Evolutionary conservation across 2,888 invertebrate species (phyloP).

Genomic region (Drosophila prostipennis): DNA sequence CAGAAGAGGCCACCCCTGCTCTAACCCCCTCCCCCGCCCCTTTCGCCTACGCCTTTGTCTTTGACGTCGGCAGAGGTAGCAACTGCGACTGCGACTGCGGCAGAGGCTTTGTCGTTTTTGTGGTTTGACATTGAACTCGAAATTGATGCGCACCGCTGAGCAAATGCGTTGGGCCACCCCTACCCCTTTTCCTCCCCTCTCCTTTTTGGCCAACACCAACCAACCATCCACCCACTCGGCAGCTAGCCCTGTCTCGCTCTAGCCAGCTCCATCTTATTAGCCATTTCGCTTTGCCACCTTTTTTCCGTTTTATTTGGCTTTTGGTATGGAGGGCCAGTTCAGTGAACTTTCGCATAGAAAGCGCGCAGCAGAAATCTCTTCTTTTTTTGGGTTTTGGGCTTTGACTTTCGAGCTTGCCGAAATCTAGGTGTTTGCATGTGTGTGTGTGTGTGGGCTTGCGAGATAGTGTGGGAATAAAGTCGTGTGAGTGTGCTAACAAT

Average conservation of each 20-base stretch:
- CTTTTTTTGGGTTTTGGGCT: slow-evolving; percentile 31
- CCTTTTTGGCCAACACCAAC: background rate
- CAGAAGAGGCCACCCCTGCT: slow-evolving; percentile 7
- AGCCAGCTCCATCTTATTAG: slow-evolving; percentile 56
- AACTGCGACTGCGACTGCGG: slow-evolving; percentile 5
- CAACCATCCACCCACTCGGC: slow-evolving; percentile 10
- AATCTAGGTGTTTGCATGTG: slow-evolving; percentile 7
- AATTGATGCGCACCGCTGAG: slow-evolving; percentile 72
- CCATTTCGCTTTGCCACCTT: slow-evolving; percentile 62
- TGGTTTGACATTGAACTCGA: slow-evolving; percentile 80
- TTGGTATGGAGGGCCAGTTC: slow-evolving; percentile 70
- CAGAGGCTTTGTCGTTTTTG: slow-evolving; percentile 55
- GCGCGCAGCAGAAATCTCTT: slow-evolving; percentile 51
- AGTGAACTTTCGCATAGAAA: slow-evolving; percentile 71
- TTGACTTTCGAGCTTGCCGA: slow-evolving; percentile 31
- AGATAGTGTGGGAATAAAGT: background rate
- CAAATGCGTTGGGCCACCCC: slow-evolving; percentile 49
- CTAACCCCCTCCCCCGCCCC: background rate
- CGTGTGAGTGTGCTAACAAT: slow-evolving; percentile 15
- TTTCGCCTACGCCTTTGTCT: slow-evolving; percentile 8
- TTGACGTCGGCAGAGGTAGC: slow-evolving; percentile 27
- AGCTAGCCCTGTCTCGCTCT: slow-evolving; percentile 10
- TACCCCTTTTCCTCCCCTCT: slow-evolving; percentile 1
- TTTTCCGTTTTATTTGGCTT: slow-evolving; percentile 37
- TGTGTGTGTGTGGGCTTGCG: background rate